Percentiles rank a stretch among this genome's conserved stretches.
Evolutionary conservation across 2,113 vertebrate species (phyloP).

Genomic region (Bettongia penicillata): DNA sequence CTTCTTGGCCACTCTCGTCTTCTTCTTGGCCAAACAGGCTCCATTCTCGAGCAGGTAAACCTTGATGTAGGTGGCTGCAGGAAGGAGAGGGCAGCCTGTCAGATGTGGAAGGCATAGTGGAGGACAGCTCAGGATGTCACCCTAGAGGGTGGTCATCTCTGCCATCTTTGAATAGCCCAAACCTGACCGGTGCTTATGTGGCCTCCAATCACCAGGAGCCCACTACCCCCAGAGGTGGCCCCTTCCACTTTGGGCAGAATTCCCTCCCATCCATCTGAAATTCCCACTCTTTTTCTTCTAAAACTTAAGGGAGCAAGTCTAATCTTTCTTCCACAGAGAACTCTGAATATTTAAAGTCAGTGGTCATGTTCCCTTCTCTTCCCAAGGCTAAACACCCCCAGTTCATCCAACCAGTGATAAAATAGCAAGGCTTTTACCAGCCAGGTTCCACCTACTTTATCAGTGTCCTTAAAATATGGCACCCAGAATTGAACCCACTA

Average conservation of each 20-base stretch:
- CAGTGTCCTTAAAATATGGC: background rate
- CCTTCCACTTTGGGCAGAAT: background rate
- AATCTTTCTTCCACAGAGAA: background rate
- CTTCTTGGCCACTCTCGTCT: constrained; percentile 96
- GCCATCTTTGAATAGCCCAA: background rate
- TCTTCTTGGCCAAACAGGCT: constrained; percentile 96
- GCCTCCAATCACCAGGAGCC: background rate
- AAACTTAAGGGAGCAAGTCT: background rate
- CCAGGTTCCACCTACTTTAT: background rate
- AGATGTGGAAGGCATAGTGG: background rate
- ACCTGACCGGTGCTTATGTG: background rate
- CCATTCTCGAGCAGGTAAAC: constrained; percentile 97
- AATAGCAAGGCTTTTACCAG: background rate
- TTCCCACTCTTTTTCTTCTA: background rate
- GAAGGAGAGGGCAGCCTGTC: accelerated
- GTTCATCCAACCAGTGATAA: background rate
- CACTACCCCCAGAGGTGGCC: background rate
- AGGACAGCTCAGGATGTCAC: background rate
- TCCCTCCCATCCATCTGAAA: background rate
- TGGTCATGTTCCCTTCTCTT: background rate
- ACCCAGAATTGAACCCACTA: background rate
- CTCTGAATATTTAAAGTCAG: background rate
- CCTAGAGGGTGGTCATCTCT: background rate
- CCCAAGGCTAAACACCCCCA: background rate
- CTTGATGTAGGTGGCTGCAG: constrained; percentile 94